These are phyloP conservation scores for Sebastes nivosus DNA, from an alignment of 2,797 vertebrate genomes.

Conservation along the genomic window DNA sequence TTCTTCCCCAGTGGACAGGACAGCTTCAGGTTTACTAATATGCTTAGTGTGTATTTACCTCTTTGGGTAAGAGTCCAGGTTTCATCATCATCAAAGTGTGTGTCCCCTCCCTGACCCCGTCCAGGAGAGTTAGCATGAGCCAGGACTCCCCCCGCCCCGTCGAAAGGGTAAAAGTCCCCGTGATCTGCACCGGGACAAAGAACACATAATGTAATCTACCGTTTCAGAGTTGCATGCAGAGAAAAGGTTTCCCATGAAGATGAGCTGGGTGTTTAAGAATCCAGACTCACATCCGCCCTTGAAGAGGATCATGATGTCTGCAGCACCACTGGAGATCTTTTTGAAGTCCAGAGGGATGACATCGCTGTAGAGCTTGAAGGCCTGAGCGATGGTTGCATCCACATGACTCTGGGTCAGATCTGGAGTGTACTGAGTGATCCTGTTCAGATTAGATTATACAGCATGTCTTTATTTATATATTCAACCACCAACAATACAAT, in stretches of 20 bases:
- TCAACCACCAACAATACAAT: not conserved
- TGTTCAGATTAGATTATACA: slow-evolving; percentile 32
- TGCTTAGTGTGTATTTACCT: slow-evolving; percentile 59
- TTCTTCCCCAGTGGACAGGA: not conserved
- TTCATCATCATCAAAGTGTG: slow-evolving; percentile 92
- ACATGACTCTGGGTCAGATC: slow-evolving; percentile 51
- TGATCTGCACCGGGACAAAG: slow-evolving; percentile 68
- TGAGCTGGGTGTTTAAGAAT: not conserved
- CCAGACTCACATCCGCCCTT: slow-evolving; percentile 65
- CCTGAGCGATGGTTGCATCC: slow-evolving; percentile 67
- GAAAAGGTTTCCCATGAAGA: not conserved
- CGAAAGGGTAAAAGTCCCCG: slow-evolving; percentile 86
- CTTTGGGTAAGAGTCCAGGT: slow-evolving; percentile 78
- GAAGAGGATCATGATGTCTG: slow-evolving; percentile 82
- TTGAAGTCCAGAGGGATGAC: slow-evolving; percentile 77
- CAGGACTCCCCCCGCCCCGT: slow-evolving; percentile 79
- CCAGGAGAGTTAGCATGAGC: slow-evolving; percentile 88
- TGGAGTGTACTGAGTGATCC: slow-evolving; percentile 65
- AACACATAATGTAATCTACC: not conserved
- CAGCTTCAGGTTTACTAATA: not conserved
- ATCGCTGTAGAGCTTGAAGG: slow-evolving; percentile 80
- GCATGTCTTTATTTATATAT: not conserved
- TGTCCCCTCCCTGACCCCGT: slow-evolving; percentile 81
- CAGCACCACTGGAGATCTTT: slow-evolving; percentile 67
- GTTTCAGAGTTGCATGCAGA: not conserved